Conservation (phyloP, 2,888 invertebrate genomes). For the Sarcophaga carnaria region DNA sequence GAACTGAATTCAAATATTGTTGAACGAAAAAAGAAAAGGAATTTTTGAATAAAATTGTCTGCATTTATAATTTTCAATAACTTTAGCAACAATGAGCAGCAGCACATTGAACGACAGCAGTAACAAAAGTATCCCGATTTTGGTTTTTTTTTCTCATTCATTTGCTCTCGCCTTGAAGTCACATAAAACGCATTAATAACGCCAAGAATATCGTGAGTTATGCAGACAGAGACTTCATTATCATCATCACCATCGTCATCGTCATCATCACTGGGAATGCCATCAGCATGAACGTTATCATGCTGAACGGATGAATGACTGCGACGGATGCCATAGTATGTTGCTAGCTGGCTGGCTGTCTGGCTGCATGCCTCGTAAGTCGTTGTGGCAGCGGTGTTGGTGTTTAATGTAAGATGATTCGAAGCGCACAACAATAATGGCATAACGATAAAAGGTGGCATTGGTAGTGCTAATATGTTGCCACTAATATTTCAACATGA, state of each 20-base stretch:
- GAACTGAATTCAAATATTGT: slow-evolving; percentile 31
- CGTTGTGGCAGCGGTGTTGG: neutral
- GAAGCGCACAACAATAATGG: slow-evolving; percentile 7
- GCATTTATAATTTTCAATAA: slow-evolving; percentile 57
- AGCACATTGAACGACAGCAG: neutral
- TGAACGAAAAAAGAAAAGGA: slow-evolving; percentile 10
- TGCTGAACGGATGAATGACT: slow-evolving; percentile 1
- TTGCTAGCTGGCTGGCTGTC: neutral
- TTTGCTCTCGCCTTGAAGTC: slow-evolving; percentile 46
- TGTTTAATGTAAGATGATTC: neutral
- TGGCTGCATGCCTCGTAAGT: neutral
- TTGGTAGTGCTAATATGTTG: slow-evolving; percentile 60
- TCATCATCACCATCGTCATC: neutral
- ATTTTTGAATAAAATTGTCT: slow-evolving; percentile 58
- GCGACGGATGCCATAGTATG: slow-evolving; percentile 9
- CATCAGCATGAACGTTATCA: neutral
- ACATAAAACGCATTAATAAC: slow-evolving; percentile 54
- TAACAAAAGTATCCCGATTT: neutral
- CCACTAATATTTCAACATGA: slow-evolving; percentile 58
- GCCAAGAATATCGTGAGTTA: slow-evolving; percentile 56
- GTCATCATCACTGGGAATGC: neutral
- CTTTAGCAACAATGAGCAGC: slow-evolving; percentile 41
- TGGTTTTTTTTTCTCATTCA: neutral
- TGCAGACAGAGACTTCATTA: slow-evolving; percentile 33
- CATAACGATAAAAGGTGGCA: slow-evolving; percentile 52